phyloP scores from a whole-genome alignment of 2,797 vertebrate genomes.

The Tadarida brasiliensis region DNA sequence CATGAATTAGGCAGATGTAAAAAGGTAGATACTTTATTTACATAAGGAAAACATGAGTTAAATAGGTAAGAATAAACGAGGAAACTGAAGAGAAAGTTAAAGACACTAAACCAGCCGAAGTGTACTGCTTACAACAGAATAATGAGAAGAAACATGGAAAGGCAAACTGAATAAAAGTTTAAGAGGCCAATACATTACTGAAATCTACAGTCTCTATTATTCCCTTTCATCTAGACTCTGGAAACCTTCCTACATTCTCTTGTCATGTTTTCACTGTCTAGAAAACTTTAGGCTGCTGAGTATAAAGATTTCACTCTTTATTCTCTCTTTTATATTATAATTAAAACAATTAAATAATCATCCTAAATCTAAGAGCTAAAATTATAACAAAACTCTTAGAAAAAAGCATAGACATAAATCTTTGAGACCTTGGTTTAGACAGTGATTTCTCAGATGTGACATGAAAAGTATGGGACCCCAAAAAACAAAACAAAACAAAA shows the following conservation, averaged over 20 bases:
- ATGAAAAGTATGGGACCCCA: background rate
- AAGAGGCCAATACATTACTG: background rate
- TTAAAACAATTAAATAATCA: background rate
- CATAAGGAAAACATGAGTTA: background rate
- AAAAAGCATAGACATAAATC: background rate
- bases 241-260: background rate
- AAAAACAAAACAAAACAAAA: background rate
- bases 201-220: background rate
- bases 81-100: background rate
- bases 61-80: background rate
- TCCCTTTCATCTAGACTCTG: background rate
- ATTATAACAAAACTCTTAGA: background rate
- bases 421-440: background rate
- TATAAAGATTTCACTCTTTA: background rate
- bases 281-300: background rate
- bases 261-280: background rate
- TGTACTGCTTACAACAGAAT: background rate
- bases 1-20: background rate
- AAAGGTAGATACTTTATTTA: constrained; percentile 9
- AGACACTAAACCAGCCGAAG: background rate
- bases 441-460: background rate
- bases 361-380: background rate
- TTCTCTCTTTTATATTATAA: background rate
- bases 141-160: background rate
- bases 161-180: background rate